A percentile compares a stretch with the other conserved stretches of the same genome.
These are phyloP conservation scores for Idaea biselata DNA, from an alignment of 2,888 invertebrate species.

Conservation along the genomic window DNA sequence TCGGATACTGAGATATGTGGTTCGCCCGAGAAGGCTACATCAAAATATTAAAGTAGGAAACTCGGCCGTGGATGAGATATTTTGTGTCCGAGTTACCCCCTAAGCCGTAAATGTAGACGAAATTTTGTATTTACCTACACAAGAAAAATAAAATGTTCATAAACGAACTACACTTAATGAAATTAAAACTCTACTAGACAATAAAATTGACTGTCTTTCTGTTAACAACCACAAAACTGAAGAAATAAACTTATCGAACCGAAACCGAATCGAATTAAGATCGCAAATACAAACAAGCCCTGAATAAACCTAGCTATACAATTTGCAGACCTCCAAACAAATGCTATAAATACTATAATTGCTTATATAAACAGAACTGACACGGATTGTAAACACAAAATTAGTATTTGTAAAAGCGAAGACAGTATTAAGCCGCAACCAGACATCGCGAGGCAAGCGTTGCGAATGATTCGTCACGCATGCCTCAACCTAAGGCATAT, in stretches of 20 bases:
- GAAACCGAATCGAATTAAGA: slow-evolving; percentile 4
- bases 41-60: no score
- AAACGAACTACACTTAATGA: background rate
- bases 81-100: no score
- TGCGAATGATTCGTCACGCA: no score
- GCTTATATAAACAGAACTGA: slow-evolving; percentile 49
- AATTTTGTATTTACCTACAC: no score
- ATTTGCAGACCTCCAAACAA: slow-evolving; percentile 41
- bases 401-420: slow-evolving; percentile 48
- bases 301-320: slow-evolving; percentile 25
- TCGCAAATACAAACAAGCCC: slow-evolving; percentile 12
- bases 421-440: no score
- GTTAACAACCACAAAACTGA: background rate
- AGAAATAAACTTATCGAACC: background rate
- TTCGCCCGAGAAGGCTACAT: no score
- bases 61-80: no score
- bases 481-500: no score
- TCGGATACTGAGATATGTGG: no score
- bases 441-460: no score
- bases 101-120: no score
- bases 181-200: background rate
- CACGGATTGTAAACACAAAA: slow-evolving; percentile 34
- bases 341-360: slow-evolving; percentile 58
- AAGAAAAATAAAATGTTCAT: background rate
- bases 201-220: no score